Evolutionary conservation across 2,113 vertebrate species (phyloP).

Genomic region (Triplophysa siluroides): DNA sequence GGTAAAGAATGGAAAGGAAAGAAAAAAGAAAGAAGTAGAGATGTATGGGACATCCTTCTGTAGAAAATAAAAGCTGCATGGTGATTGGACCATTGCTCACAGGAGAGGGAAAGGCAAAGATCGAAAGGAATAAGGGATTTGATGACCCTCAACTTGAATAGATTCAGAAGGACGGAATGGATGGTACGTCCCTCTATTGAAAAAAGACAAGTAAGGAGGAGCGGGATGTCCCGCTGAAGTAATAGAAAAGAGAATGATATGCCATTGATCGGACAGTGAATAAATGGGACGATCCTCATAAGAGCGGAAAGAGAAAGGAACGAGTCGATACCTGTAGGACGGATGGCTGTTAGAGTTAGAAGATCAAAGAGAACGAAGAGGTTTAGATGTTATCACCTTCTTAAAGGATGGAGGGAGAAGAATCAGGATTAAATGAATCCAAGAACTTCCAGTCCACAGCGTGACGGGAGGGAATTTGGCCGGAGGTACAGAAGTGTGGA

Average conservation of each 20-base stretch:
- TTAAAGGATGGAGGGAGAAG: neutral
- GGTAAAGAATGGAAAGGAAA: neutral
- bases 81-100: neutral
- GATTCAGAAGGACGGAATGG: neutral
- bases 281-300: slow-evolving; percentile 2
- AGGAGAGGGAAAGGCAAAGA: neutral
- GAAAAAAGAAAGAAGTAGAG: neutral
- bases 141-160: slow-evolving; percentile 3
- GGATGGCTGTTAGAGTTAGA: neutral
- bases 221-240: neutral
- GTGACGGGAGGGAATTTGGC: slow-evolving; percentile 36
- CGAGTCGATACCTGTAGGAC: neutral
- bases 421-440: neutral
- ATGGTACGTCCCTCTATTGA: neutral
- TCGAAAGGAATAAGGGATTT: slow-evolving; percentile 3
- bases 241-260: slow-evolving; percentile 25
- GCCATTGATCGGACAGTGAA: neutral
- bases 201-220: neutral
- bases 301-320: neutral
- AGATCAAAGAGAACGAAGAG: neutral
- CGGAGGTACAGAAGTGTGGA: slow-evolving; percentile 40
- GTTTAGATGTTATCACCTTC: slow-evolving; percentile 10
- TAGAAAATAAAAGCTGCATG: neutral
- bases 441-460: neutral
- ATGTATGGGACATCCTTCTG: slow-evolving; percentile 12